Percentiles rank a stretch among this genome's conserved stretches.
These are phyloP conservation scores for Sinotaia quadrata DNA, from an alignment of 2,888 invertebrate species.

Conservation along the genomic window DNA sequence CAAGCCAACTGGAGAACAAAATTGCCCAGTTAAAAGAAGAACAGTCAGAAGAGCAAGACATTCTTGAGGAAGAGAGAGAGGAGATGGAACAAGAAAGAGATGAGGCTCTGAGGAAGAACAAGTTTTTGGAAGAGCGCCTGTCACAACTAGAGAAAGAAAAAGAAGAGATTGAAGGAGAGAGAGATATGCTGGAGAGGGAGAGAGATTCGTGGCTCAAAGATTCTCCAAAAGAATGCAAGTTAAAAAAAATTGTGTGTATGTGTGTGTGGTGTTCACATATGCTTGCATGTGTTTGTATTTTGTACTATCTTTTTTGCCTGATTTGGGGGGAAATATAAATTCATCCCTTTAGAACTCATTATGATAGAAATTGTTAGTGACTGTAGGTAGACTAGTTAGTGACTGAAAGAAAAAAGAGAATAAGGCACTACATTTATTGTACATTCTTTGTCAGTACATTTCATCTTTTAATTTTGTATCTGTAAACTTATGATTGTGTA, in stretches of 20 bases:
- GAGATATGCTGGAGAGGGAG: constrained; percentile 43
- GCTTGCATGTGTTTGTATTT: no score
- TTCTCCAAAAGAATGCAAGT: constrained; percentile 17
- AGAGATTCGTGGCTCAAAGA: constrained; percentile 34
- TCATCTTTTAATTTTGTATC: no score
- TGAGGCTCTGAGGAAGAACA: constrained; percentile 17
- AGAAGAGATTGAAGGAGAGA: constrained; percentile 35
- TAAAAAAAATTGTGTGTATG: no score
- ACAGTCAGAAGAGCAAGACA: constrained; percentile 46
- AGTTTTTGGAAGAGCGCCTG: constrained; percentile 40
- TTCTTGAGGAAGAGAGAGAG: constrained; percentile 44
- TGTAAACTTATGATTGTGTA: background rate
- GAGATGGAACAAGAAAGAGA: constrained; percentile 26
- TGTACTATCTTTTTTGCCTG: no score
- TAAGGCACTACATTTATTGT: no score
- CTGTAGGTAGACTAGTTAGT: no score
- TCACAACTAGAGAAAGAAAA: constrained; percentile 41
- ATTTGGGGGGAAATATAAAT: no score
- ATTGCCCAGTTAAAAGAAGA: constrained; percentile 46
- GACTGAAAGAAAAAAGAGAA: no score
- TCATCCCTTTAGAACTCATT: no score
- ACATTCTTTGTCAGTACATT: no score
- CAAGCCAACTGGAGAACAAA: constrained; percentile 35
- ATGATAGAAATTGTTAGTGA: no score
- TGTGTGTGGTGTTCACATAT: no score